Conservation (phyloP, 2,113 vertebrate species). For the Heliornis fulica region DNA sequence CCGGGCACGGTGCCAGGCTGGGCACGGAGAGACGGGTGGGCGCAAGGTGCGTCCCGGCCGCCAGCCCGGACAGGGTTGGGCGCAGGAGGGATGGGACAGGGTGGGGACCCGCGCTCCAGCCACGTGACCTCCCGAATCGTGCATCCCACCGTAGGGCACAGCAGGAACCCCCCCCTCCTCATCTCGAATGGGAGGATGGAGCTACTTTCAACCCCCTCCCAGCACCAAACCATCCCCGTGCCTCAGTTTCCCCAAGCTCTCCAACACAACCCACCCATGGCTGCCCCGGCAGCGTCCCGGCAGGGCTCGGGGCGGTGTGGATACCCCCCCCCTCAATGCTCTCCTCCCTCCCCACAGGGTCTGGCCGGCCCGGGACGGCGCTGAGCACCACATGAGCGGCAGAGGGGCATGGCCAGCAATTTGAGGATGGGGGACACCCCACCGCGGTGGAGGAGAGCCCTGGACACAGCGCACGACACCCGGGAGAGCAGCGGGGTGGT, state of each 20-base stretch:
- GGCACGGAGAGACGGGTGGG: neutral
- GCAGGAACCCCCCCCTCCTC: neutral
- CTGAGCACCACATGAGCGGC: conserved; percentile 24
- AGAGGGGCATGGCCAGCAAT: neutral
- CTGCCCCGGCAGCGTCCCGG: neutral
- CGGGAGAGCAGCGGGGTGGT: neutral
- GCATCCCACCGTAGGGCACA: fast-evolving
- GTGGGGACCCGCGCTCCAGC: too few species aligned
- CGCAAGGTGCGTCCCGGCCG: neutral
- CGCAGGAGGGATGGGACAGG: neutral
- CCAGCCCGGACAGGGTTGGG: neutral
- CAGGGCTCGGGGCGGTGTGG: fast-evolving
- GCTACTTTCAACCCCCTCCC: too few species aligned
- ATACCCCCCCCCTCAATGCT: neutral
- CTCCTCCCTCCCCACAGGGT: neutral
- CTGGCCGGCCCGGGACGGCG: neutral
- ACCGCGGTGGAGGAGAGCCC: neutral
- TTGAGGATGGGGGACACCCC: neutral
- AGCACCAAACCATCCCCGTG: neutral
- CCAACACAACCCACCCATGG: fast-evolving
- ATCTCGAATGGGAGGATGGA: fast-evolving
- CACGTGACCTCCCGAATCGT: neutral
- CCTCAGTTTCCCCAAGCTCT: neutral
- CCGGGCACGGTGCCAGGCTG: conserved; percentile 10
- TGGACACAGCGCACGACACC: neutral